Conservation (phyloP, 2,797 vertebrate species). For the Onychomys torridus region DNA sequence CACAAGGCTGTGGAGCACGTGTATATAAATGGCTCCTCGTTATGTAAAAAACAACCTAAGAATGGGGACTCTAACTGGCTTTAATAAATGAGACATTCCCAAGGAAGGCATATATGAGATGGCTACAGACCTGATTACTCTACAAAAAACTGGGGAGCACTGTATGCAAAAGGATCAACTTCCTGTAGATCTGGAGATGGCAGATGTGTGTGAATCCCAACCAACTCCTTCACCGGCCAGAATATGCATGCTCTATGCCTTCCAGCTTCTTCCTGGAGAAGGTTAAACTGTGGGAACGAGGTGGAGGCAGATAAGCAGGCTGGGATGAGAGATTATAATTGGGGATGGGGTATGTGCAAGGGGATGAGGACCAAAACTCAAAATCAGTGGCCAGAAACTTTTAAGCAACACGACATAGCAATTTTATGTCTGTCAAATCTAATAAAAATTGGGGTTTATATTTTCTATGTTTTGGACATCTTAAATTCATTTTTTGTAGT, state of each 20-base stretch:
- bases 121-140: not conserved
- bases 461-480: conserved; percentile 71
- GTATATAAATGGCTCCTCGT: conserved; percentile 76
- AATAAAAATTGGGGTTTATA: conserved; percentile 59
- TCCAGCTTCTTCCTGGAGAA: conserved; percentile 3
- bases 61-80: conserved; percentile 59
- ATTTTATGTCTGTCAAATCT: conserved; percentile 64
- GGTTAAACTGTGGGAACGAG: not conserved
- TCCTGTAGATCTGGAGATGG: conserved; percentile 15
- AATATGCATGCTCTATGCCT: not conserved
- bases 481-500: conserved; percentile 76
- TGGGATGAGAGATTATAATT: not conserved
- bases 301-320: not conserved
- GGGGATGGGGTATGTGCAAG: not conserved
- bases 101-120: conserved; percentile 37
- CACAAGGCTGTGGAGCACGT: conserved; percentile 7
- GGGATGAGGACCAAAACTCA: not conserved
- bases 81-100: conserved; percentile 35
- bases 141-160: not conserved
- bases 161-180: conserved; percentile 23
- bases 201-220: not conserved
- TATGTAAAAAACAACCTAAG: conserved; percentile 75
- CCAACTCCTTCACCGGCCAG: not conserved
- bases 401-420: conserved; percentile 32
- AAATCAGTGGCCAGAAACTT: conserved; percentile 57